Evolutionary conservation across 53 echinoderm and acorn worm species (phyloP), one percentile per base, ranked within the genome.

Genomic region (Paracentrotus lividus): DNA sequence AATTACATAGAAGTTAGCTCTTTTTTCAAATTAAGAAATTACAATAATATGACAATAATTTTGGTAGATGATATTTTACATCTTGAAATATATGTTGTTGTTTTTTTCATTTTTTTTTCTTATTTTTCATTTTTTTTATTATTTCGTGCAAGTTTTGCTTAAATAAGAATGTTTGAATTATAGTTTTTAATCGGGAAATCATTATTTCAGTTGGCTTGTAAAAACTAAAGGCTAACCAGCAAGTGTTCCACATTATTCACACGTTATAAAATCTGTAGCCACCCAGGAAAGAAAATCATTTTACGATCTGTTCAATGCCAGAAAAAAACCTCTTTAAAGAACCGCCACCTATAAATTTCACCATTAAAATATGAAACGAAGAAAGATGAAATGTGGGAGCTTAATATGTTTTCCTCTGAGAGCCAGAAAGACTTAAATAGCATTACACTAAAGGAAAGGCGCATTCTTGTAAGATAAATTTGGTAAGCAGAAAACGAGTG

Each of bases 281-380:
- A 89, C 89, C 89, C 89, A 89, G 34, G 26, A 57, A 89, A 89
- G 33, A 7, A 42, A 64, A 61, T 60, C 26, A 59, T 89, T 89
- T 60, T 64, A 89, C 89, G 89, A 89, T 89, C 42, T 61, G 89
- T 61, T 89, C 89, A 64, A 26, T 89, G 65, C 65, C 64, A 65
- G 65, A 65, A 89, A n/a, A 24, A 43, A 89, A 42, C 60, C 60
- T 64, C 89, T 65, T 89, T 44, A 89, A 89, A 61, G 89, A 89
- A 44, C 61, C 86, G 86, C 53, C 86, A 55, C 53, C 33, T 6
- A 86, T 86, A 86, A 86, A 86, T 54, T 8, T 86, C 86, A 8
- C 57, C 56, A 20, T 86, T 38, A 86, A 86, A 86, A 54, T 26
- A 29, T 12, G 55, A 56, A 55, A 32, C 32, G n/a, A n/a, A n/a